Evolutionary conservation across 2,888 invertebrate genomes (phyloP).

Genomic region (Poecilobothrus nobilitatus): DNA sequence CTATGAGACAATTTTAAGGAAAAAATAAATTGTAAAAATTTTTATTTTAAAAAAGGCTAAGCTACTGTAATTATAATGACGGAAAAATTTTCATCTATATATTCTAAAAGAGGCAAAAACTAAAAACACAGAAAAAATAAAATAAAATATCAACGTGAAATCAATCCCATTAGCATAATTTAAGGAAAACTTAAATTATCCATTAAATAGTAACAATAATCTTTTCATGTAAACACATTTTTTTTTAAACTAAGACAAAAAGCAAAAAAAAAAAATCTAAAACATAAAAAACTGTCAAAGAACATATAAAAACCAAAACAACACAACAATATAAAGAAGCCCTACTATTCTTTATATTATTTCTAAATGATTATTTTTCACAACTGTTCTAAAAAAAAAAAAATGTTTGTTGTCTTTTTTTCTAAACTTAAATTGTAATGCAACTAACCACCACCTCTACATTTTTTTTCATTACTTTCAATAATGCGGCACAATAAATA

Average conservation of each 20-base stretch:
- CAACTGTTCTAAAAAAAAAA: neutral
- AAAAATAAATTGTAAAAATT: too few relatives aligned
- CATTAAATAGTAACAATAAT: conserved; percentile 6
- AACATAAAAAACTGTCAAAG: neutral
- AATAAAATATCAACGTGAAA: neutral
- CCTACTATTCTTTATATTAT: too few relatives aligned
- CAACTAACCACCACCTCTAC: neutral
- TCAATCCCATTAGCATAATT: conserved; percentile 4
- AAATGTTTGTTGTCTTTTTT: neutral
- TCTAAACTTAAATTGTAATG: neutral
- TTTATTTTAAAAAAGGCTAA: too few relatives aligned
- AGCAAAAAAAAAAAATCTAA: neutral
- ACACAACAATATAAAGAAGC: too few relatives aligned
- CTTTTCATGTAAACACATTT: conserved; percentile 6
- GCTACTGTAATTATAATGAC: too few relatives aligned
- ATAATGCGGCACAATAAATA: neutral
- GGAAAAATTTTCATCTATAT: too few relatives aligned
- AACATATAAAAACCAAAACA: too few relatives aligned
- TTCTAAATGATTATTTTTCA: neutral
- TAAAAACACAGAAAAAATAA: too few relatives aligned
- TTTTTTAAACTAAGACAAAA: neutral
- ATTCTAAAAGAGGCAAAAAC: too few relatives aligned
- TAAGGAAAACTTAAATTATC: conserved; percentile 3
- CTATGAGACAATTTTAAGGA: too few relatives aligned
- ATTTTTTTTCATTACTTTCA: neutral